Evolutionary conservation across 2,888 invertebrate genomes (phyloP).

Genomic region (Eristalinus sepulchralis): DNA sequence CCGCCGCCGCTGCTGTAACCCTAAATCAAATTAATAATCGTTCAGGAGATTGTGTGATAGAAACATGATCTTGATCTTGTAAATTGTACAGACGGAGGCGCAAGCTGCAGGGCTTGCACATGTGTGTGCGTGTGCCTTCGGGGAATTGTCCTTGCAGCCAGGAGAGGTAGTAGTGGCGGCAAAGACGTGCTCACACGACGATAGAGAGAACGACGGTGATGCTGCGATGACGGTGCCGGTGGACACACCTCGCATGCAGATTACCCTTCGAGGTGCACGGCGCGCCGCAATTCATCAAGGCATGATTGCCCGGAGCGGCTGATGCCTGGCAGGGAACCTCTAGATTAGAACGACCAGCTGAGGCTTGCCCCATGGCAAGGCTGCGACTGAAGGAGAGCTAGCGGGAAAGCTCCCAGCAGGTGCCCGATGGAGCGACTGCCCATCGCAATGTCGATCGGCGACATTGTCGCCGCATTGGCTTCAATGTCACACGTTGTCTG

Average conservation of each 20-base stretch:
- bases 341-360: slow-evolving; percentile 26
- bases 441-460: slow-evolving; percentile 51
- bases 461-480: slow-evolving; percentile 14
- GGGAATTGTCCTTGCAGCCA: slow-evolving; percentile 41
- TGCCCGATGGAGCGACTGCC: slow-evolving; percentile 46
- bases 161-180: background rate
- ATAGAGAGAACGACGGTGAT: background rate
- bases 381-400: slow-evolving; percentile 1
- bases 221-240: slow-evolving; percentile 47
- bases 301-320: slow-evolving; percentile 52
- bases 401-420: slow-evolving; percentile 65
- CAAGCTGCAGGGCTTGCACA: background rate
- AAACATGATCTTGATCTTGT: slow-evolving; percentile 67
- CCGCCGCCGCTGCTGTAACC: slow-evolving; percentile 29
- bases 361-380: background rate
- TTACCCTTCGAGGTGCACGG: slow-evolving; percentile 57
- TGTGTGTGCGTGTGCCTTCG: slow-evolving; percentile 8
- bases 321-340: slow-evolving; percentile 48
- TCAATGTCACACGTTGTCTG: slow-evolving; percentile 24
- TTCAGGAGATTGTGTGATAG: slow-evolving; percentile 65
- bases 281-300: slow-evolving; percentile 63
- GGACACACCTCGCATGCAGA: slow-evolving; percentile 68
- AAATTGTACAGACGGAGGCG: slow-evolving; percentile 33
- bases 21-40: slow-evolving; percentile 69
- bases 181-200: background rate